These are phyloP conservation scores for Andricus grossulariae DNA, from an alignment of 1,140 invertebrate genomes.

Conservation along the genomic window DNA sequence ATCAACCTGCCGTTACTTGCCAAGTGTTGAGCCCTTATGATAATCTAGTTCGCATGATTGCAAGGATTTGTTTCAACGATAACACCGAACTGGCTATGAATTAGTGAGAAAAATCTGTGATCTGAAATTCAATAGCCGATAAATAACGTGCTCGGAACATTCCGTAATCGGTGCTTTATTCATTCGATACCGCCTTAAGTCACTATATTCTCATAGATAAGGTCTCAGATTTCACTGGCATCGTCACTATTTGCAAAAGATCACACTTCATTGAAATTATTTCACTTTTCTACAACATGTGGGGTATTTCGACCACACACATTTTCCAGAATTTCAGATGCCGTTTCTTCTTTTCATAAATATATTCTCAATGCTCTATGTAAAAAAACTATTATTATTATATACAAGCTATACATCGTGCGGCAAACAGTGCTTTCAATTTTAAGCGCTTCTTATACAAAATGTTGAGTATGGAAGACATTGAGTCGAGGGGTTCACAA, in stretches of 20 bases:
- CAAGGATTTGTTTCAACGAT: conserved; percentile 64
- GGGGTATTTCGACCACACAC: neutral
- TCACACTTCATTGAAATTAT: neutral
- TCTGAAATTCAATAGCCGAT: conserved; percentile 69
- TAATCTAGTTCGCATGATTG: conserved; percentile 62
- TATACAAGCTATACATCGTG: too few species aligned
- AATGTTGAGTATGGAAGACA: too few species aligned
- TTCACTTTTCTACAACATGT: neutral
- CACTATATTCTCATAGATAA: neutral
- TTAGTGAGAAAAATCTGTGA: conserved; percentile 62
- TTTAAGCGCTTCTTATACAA: too few species aligned
- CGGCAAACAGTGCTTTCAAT: too few species aligned
- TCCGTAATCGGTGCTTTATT: conserved; percentile 64
- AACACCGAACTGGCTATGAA: conserved; percentile 62
- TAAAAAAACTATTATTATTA: too few species aligned
- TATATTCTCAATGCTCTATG: too few species aligned
- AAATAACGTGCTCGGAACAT: conserved; percentile 65
- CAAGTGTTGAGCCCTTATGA: conserved; percentile 52
- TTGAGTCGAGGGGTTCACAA: too few species aligned
- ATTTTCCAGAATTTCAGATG: too few species aligned
- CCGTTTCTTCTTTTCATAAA: too few species aligned
- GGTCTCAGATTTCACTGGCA: conserved; percentile 6
- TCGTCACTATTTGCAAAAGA: conserved; percentile 33
- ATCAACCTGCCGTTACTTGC: conserved; percentile 51
- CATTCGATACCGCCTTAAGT: conserved; percentile 49